Base-by-base conservation (phyloP, 2,888 invertebrate genomes). In the Diogma glabrata region DNA sequence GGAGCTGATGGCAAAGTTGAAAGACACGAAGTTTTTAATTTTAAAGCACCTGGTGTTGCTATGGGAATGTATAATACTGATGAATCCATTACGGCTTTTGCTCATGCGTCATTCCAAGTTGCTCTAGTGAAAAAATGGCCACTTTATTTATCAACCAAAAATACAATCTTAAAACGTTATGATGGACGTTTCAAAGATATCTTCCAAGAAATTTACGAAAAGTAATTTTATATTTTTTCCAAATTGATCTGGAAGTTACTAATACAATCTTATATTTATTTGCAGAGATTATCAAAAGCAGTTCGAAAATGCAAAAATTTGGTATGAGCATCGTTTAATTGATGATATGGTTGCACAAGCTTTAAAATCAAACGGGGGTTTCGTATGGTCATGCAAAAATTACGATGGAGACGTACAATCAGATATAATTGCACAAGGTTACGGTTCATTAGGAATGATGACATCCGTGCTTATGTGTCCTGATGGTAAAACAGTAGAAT, bases 301-400 rank as follows among this genome's bases (percentile, higher is more conserved):
- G 60, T 90, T 82, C 67, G 85, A 90, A 58, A 77, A 77, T 19
- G 75, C 76, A 9, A 83, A 83, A 59, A 87, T 90, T 61, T 91
- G 89, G 88, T 92, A 92, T 65, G 91, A 92, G 69, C 92, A 92
- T 68, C 77, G 91, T 49, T 73, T 92, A 52, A 92, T 92, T 62
- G 92, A 92, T 66, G 91, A 92, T 67, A 90, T 90, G 89, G 91
- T 92, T 24, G 90, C 90, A 28, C 88, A 90, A 67, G 82, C 76
- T 3, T 71, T 90, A 47, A 90, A 92, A 72, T 84, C 89, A 23
- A 75, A 76, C 19, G 92, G 92, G 51, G 88, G 86, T 9, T 91
- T 91, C 66, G 84, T 92, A 47, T 92, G 92, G 92, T 84, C 89
- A 17, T 91, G 91, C 72, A 92, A 92, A 72, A 92, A 92, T 71